These are phyloP conservation scores for Lytechinus variegatus DNA, from an alignment of 35 echinoderm and acorn worm genomes.

Conservation along the genomic window DNA sequence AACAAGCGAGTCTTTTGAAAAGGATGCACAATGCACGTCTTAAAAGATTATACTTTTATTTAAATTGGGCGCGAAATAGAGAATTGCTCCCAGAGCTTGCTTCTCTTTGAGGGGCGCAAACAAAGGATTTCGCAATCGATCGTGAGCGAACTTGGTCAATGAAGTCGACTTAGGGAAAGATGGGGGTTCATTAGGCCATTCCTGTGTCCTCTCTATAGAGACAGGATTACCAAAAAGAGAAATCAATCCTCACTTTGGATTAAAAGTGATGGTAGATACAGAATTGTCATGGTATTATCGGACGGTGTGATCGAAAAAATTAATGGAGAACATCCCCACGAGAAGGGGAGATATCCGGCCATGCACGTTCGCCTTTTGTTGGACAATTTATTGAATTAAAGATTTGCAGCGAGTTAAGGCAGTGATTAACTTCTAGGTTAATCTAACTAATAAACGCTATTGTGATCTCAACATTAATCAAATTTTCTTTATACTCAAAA, in stretches of 20 bases:
- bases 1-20: neutral
- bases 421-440: too few relatives aligned
- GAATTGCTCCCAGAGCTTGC: neutral
- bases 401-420: too few relatives aligned
- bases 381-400: too few relatives aligned
- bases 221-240: neutral
- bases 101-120: neutral
- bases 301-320: neutral
- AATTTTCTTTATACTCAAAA: neutral
- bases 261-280: neutral
- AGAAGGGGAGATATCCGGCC: neutral
- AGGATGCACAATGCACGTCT: neutral
- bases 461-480: too few relatives aligned
- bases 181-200: neutral
- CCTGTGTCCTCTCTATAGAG: neutral
- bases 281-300: neutral
- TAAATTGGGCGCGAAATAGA: neutral
- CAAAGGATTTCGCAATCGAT: neutral
- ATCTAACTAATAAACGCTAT: too few relatives aligned
- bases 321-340: neutral
- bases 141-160: neutral
- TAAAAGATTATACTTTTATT: slow-evolving; percentile 23
- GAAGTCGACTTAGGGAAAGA: neutral
- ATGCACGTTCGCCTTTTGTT: neutral
- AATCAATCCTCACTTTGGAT: neutral